A percentile compares a stretch with the other conserved stretches of the same genome.
Conservation (phyloP, 1,140 invertebrate genomes). For the Choristoneura fumiferana region DNA sequence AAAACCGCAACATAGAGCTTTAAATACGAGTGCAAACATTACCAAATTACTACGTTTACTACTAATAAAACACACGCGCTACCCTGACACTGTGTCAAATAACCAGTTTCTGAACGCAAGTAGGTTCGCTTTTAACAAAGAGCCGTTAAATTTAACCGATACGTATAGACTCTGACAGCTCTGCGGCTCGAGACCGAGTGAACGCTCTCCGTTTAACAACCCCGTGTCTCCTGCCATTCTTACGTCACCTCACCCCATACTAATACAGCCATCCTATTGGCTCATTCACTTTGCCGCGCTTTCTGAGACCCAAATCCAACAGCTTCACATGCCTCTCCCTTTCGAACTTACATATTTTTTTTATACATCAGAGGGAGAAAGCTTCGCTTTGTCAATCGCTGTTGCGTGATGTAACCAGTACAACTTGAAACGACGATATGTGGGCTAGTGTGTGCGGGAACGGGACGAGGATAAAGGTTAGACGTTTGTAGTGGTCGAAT, state of each 20-base stretch:
- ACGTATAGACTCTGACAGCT: slow-evolving; percentile 45
- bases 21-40: slow-evolving; percentile 48
- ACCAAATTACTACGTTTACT: slow-evolving; percentile 66
- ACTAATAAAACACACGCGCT: slow-evolving; percentile 60
- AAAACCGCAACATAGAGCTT: slow-evolving; percentile 66
- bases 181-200: slow-evolving; percentile 59
- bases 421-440: slow-evolving; percentile 46
- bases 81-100: slow-evolving; percentile 49
- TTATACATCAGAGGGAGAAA: slow-evolving; percentile 49
- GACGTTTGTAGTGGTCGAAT: slow-evolving; percentile 67
- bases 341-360: slow-evolving; percentile 35
- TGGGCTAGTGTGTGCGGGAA: slow-evolving; percentile 29
- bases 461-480: slow-evolving; percentile 45
- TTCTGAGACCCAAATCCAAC: slow-evolving; percentile 52
- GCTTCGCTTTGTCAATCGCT: slow-evolving; percentile 38
- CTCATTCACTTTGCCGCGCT: slow-evolving; percentile 69
- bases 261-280: slow-evolving; percentile 46
- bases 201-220: slow-evolving; percentile 67
- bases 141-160: slow-evolving; percentile 54
- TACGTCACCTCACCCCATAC: slow-evolving; percentile 76
- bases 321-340: slow-evolving; percentile 44
- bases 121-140: slow-evolving; percentile 56
- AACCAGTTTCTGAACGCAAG: slow-evolving; percentile 49
- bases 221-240: slow-evolving; percentile 52
- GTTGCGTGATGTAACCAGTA: slow-evolving; percentile 67